Evolutionary conservation across 1,140 invertebrate species (phyloP), one percentile per base, ranked within the genome.

Genomic region (Nebria ingens): DNA sequence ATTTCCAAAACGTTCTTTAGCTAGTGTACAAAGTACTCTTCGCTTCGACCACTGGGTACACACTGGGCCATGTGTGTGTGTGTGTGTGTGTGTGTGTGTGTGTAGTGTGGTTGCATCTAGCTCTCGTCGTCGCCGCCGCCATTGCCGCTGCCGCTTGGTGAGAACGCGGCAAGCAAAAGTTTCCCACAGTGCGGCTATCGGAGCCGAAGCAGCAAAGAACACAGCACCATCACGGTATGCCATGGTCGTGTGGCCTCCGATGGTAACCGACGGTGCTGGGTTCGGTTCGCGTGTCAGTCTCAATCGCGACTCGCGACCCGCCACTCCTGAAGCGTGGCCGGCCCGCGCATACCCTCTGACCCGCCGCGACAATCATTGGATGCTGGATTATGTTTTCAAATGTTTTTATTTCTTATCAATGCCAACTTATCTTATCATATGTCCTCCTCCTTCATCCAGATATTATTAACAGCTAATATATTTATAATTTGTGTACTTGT

Each of bases 101-200:
- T n/a, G 25, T n/a, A 9, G 6, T 6, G 6, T 34, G 25, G 25
- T n/a, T 34, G 25, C n/a, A 34, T 34, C 6, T 34, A 34, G n/a
- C 25, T 6, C 25, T 9, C 25, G 25, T 34, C n/a, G 40, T 12
- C 9, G 40, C n/a, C n/a, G n/a, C n/a, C n/a, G n/a, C n/a, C n/a
- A n/a, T n/a, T 45, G 40, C 9, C 40, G 40, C 9, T 12, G 25
- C 40, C n/a, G n/a, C n/a, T n/a, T 45, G 40, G 40, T 45, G 40
- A 45, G 40, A 45, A 45, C 40, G 17, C 9, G 40, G 17, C 40
- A 17, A 45, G 9, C 40, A 45, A 45, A 45, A 45, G 40, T 45
- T 45, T 45, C 40, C 40, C 40, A 45, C 40, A 45, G 40, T 45
- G 9, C 40, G 9, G 40, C 17, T 45, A n/a, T n/a, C n/a, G n/a